Base-by-base conservation (phyloP, 2,113 vertebrate species). In the Gymnorhina tibicen region DNA sequence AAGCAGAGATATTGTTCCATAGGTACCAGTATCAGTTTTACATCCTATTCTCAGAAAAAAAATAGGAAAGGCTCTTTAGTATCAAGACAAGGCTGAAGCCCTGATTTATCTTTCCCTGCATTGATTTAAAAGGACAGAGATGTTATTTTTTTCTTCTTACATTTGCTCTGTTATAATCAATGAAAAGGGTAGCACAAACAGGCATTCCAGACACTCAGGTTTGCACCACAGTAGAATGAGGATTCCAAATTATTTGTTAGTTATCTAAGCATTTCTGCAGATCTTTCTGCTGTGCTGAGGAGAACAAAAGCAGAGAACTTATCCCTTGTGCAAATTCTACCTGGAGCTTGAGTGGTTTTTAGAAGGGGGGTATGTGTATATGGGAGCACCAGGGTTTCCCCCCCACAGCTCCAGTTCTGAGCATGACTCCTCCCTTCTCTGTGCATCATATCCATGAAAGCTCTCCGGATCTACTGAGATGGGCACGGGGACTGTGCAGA, bases 391-490 rank as follows among this genome's bases (percentile, higher is more conserved):
- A 47, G 72, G 13, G 47, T 16, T 83, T 17, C 23, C 53, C 55
- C 55, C 32, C n/a, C 27, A 12, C 15, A 56, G 53, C 20, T 83
- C 13, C 23, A 30, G 28, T 24, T 35, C 13, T 59, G 52, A 66
- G 39, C 1, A 1, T 1, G 30, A n/a, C 35, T 78, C 1, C 42
- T 62, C 32, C 30, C 59, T 79, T 23, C 19, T 30, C 52, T 20
- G 13, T 47, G 41, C 11, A 26, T 44, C 21, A 1, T 0, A 14
- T 3, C 41, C 33, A 16, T 37, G 22, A 37, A 9, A 80, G n/a
- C 49, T 79, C 68, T 5, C 41, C 0, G 0, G 5, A 13, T 7
- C 39, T 41, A 1, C 77, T 0, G 35, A 41, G 60, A 9, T 7
- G 23, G 75, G 58, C 41, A 30, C 20, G 5, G 37, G 44, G 21